phyloP scores from a whole-genome alignment of 2,888 invertebrate species.

The Acanthopleura granulata region DNA sequence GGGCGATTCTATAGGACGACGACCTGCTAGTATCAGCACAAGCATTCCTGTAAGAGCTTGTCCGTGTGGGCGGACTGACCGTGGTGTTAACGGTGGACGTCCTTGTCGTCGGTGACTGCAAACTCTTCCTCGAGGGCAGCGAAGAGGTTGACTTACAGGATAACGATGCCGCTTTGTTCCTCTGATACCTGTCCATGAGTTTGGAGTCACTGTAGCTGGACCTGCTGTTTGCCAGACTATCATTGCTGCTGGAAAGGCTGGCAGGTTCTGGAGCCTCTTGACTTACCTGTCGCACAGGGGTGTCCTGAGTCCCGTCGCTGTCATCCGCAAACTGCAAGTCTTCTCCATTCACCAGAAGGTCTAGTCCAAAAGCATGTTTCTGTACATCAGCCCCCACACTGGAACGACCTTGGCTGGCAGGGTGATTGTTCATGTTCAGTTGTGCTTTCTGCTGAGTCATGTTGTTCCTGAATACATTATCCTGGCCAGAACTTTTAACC shows the following conservation, averaged over 20 bases:
- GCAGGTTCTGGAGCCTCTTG: not conserved
- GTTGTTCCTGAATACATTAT: not conserved
- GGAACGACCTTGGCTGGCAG: too few relatives aligned
- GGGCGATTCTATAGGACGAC: not conserved
- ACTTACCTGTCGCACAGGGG: too few relatives aligned
- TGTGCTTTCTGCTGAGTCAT: not conserved
- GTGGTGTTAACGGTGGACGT: not conserved
- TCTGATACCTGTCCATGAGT: not conserved
- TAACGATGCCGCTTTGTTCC: not conserved
- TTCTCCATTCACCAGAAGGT: not conserved
- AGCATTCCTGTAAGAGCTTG: slow-evolving; percentile 13
- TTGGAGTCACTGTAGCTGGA: slow-evolving; percentile 9
- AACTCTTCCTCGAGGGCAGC: not conserved
- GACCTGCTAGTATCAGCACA: not conserved
- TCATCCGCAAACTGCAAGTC: not conserved
- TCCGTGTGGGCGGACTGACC: not conserved
- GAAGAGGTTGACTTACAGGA: not conserved
- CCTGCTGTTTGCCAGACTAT: not conserved
- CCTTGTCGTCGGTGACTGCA: not conserved
- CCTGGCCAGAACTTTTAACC: not conserved
- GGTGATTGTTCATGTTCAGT: not conserved
- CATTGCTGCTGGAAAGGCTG: too few relatives aligned
- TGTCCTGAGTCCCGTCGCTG: not conserved
- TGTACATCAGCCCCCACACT: not conserved
- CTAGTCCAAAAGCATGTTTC: not conserved